Percentiles rank a stretch among this genome's conserved stretches.
Evolutionary conservation across 2,888 invertebrate genomes (phyloP).

Genomic region (Orchesella flavescens): DNA sequence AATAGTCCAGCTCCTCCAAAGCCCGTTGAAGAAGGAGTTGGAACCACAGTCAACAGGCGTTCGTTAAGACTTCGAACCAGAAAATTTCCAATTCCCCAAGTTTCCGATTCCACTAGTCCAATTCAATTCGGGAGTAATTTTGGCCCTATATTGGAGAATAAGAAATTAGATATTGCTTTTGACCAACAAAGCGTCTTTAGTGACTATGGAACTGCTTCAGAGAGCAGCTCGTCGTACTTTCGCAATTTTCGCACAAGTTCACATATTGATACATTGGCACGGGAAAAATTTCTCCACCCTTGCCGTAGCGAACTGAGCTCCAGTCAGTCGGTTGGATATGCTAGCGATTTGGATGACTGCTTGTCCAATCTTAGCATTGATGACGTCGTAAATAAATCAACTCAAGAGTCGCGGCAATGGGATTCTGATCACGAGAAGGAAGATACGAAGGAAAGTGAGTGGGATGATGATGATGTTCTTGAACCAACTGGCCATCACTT

Average conservation of each 20-base stretch:
- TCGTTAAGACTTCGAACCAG: conserved; percentile 31
- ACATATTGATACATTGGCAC: neutral
- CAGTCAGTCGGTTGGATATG: conserved; percentile 27
- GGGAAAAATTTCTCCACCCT: no score
- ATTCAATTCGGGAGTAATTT: neutral
- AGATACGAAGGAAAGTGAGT: neutral
- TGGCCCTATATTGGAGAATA: neutral
- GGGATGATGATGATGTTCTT: neutral
- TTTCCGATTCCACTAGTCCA: conserved; percentile 12
- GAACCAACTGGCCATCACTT: neutral
- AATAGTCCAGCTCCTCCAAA: conserved; percentile 6
- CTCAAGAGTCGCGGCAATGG: neutral
- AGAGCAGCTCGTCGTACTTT: conserved; percentile 36
- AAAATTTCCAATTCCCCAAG: conserved; percentile 27
- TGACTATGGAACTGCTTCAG: conserved; percentile 71
- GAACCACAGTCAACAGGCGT: neutral
- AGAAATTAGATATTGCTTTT: neutral
- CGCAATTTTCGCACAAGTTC: no score
- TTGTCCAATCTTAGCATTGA: conserved; percentile 44
- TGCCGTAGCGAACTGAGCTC: neutral
- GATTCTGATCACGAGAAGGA: conserved; percentile 4
- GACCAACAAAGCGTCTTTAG: conserved; percentile 9
- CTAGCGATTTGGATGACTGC: conserved; percentile 32
- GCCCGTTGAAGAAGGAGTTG: neutral
- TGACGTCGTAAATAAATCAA: neutral